A percentile compares a stretch with the other conserved stretches of the same genome.
Evolutionary conservation across 1,140 invertebrate genomes (phyloP).

Genomic region (Bombus confusus): DNA sequence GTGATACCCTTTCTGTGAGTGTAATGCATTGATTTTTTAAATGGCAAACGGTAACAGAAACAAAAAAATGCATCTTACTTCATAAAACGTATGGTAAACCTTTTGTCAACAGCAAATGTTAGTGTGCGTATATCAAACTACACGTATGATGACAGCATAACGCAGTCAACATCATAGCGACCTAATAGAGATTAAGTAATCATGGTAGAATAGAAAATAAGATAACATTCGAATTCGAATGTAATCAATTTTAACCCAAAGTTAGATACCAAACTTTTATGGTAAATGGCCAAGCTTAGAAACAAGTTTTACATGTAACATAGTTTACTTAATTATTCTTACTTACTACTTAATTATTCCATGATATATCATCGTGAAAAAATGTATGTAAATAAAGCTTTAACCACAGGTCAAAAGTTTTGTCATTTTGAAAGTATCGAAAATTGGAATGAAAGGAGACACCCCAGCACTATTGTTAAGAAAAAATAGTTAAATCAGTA

Average conservation of each 20-base stretch:
- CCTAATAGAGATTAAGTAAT: constrained; percentile 32
- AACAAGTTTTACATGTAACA: constrained; percentile 72
- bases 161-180: constrained; percentile 19
- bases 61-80: background rate
- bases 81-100: background rate
- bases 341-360: constrained; percentile 71
- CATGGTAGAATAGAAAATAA: constrained; percentile 26
- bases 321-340: constrained; percentile 73
- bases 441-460: background rate
- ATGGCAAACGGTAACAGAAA: background rate
- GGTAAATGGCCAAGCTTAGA: constrained; percentile 71
- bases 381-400: constrained; percentile 76
- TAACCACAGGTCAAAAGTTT: constrained; percentile 50
- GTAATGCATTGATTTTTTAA: background rate
- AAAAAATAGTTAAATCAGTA: background rate
- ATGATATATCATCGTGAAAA: constrained; percentile 69
- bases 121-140: background rate
- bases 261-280: constrained; percentile 66
- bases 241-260: constrained; percentile 59
- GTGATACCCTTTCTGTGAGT: background rate
- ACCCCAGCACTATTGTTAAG: background rate
- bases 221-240: constrained; percentile 29
- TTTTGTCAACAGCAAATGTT: background rate
- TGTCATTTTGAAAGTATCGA: background rate
- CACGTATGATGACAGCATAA: background rate